These are phyloP conservation scores for Oncorhynchus nerka DNA, from an alignment of 2,113 vertebrate species.

Conservation along the genomic window DNA sequence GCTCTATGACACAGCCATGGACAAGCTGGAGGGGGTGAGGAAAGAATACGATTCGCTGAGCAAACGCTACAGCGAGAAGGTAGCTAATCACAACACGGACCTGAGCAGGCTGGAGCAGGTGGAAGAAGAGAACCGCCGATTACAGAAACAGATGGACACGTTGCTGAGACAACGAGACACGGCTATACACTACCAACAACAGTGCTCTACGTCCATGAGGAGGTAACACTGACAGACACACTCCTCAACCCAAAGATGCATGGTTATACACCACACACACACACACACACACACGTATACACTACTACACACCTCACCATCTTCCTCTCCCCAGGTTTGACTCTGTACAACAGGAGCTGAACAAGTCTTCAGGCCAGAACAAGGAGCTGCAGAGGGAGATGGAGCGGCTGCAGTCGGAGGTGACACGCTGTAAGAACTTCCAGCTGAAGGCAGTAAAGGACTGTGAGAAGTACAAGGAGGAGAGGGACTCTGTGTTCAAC, in stretches of 20 bases:
- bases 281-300: not conserved
- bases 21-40: slow-evolving; percentile 92
- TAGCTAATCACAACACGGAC: slow-evolving; percentile 89
- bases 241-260: slow-evolving; percentile 40
- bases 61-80: slow-evolving; percentile 93
- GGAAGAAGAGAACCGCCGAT: slow-evolving; percentile 89
- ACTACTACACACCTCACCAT: not conserved
- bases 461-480: slow-evolving; percentile 95
- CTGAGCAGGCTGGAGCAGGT: slow-evolving; percentile 91
- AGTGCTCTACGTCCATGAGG: slow-evolving; percentile 90
- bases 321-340: slow-evolving; percentile 81
- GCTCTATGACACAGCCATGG: slow-evolving; percentile 94
- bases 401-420: slow-evolving; percentile 94
- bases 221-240: slow-evolving; percentile 87
- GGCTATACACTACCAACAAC: slow-evolving; percentile 94
- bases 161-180: slow-evolving; percentile 92
- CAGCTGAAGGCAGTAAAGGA: slow-evolving; percentile 91
- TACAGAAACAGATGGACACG: slow-evolving; percentile 91
- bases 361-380: slow-evolving; percentile 88
- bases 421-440: slow-evolving; percentile 90
- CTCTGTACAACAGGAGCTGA: slow-evolving; percentile 90
- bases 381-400: slow-evolving; percentile 96
- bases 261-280: not conserved
- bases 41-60: slow-evolving; percentile 93
- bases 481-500: slow-evolving; percentile 94